Conservation (phyloP, 2,797 vertebrate species). For the Enteromius mattozi region DNA sequence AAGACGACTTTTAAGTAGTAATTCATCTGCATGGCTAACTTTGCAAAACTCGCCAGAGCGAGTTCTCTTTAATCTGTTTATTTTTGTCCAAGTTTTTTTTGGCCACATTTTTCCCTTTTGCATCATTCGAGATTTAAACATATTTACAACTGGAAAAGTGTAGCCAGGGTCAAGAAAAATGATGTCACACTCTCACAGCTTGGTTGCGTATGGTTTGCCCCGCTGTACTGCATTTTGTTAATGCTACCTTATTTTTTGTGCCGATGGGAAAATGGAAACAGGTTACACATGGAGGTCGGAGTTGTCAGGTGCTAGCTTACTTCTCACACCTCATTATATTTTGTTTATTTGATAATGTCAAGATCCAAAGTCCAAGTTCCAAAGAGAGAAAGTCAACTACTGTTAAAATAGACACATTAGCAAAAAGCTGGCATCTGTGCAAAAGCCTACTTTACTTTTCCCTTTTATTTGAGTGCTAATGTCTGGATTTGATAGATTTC, state of each 20-base stretch:
- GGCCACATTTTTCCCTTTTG: not conserved
- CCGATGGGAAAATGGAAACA: constrained; percentile 71
- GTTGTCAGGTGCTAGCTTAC: constrained; percentile 57
- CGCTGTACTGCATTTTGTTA: constrained; percentile 60
- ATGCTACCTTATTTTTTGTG: constrained; percentile 73
- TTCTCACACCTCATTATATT: constrained; percentile 65
- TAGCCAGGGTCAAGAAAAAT: constrained; percentile 15
- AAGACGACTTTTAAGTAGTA: not conserved
- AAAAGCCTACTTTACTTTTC: constrained; percentile 30
- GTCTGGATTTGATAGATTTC: constrained; percentile 67
- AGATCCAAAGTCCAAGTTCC: constrained; percentile 44
- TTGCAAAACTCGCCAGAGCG: not conserved
- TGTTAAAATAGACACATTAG: constrained; percentile 65
- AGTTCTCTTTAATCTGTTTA: not conserved
- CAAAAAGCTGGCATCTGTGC: constrained; percentile 59
- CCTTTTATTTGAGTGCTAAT: constrained; percentile 50
- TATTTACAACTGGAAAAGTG: constrained; percentile 26
- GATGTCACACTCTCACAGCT: constrained; percentile 16
- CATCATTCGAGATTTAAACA: constrained; percentile 6
- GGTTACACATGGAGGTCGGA: constrained; percentile 46
- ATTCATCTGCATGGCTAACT: not conserved
- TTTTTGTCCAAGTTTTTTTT: not conserved
- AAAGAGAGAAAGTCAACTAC: constrained; percentile 57
- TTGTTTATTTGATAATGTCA: constrained; percentile 73
- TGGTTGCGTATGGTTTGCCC: constrained; percentile 65